Percentiles rank a stretch among this genome's conserved stretches.
phyloP scores from a whole-genome alignment of 30 jellyfish, hydroid and myxozoan genomes.

The Cassiopea xamachana region DNA sequence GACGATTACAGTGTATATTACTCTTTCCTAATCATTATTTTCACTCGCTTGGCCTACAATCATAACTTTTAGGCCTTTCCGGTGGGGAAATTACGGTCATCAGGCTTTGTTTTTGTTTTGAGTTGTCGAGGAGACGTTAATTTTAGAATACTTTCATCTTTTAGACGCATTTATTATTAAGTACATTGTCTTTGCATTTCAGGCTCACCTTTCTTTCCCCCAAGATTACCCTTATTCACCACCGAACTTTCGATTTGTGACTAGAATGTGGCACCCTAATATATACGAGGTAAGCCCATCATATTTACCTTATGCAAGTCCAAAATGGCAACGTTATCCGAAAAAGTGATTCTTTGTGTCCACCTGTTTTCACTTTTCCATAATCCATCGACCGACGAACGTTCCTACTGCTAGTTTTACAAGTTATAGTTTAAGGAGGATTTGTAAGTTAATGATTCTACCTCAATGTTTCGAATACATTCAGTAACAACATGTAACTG shows the following conservation, averaged over 20 bases:
- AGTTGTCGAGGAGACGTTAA: not conserved
- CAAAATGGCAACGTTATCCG: not conserved
- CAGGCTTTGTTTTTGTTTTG: not conserved
- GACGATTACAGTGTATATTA: not conserved
- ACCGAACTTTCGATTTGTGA: conserved; percentile 86
- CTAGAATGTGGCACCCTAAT: conserved; percentile 98
- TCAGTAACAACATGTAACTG: not conserved
- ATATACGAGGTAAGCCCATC: conserved; percentile 83
- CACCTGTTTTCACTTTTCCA: not conserved
- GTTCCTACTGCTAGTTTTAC: no score
- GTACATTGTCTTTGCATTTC: not conserved
- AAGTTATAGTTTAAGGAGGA: no score
- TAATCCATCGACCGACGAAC: not conserved
- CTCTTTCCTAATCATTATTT: not conserved
- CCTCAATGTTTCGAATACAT: no score
- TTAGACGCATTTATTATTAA: not conserved
- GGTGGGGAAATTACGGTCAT: not conserved
- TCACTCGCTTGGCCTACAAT: not conserved
- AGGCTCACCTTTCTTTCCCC: conserved; percentile 95
- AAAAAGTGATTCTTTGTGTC: not conserved
- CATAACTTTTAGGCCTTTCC: not conserved
- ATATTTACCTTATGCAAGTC: not conserved
- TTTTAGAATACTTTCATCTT: not conserved
- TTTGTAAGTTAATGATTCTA: no score
- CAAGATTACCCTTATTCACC: conserved; percentile 98